These are phyloP conservation scores for Musca vetustissima DNA, from an alignment of 1,140 invertebrate species.

Conservation along the genomic window DNA sequence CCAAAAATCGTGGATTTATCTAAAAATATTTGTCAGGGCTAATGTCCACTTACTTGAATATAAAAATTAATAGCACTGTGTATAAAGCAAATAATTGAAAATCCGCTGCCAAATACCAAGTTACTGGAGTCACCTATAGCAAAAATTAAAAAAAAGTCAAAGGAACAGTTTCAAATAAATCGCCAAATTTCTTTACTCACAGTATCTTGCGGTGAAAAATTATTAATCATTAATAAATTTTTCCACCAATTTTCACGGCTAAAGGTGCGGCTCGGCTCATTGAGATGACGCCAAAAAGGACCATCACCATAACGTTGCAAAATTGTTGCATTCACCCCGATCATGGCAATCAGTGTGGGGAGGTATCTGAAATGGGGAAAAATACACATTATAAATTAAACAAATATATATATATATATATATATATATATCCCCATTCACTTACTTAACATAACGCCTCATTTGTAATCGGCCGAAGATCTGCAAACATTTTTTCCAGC, in stretches of 20 bases:
- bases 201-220: slow-evolving; percentile 38
- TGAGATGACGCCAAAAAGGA: slow-evolving; percentile 57
- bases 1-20: no score
- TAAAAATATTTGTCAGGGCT: no score
- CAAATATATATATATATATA: no score
- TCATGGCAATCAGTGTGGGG: slow-evolving; percentile 41
- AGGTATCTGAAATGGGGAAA: no score
- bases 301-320: slow-evolving; percentile 55
- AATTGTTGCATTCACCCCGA: slow-evolving; percentile 57
- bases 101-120: slow-evolving; percentile 74
- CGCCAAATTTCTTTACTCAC: slow-evolving; percentile 3
- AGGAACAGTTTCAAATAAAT: slow-evolving; percentile 11
- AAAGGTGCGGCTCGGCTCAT: slow-evolving; percentile 56
- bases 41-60: slow-evolving; percentile 34
- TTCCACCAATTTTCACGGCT: slow-evolving; percentile 69
- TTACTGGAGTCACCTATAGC: slow-evolving; percentile 68
- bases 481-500: slow-evolving; percentile 27
- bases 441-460: slow-evolving; percentile 3
- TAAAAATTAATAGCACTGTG: slow-evolving; percentile 60
- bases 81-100: slow-evolving; percentile 70
- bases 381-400: no score
- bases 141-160: slow-evolving; percentile 37
- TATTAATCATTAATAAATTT: slow-evolving; percentile 68
- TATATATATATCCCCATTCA: no score
- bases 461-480: neutral